Conservation (phyloP, 2,888 invertebrate species). For the Polymixis lichenea region DNA sequence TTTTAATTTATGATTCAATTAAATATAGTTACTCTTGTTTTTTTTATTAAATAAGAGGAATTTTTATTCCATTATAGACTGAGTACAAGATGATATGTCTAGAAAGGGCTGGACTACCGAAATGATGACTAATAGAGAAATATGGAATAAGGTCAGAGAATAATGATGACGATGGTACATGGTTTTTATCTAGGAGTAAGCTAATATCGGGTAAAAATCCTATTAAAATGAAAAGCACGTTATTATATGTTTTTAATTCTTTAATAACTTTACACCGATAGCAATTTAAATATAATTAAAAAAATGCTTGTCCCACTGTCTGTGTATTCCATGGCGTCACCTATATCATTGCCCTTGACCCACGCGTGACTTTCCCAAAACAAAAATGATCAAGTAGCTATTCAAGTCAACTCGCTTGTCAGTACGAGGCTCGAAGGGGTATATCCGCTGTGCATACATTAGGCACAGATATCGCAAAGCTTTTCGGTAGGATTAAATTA, state of each 20-base stretch:
- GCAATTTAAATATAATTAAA: background rate
- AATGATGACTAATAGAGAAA: too few relatives aligned
- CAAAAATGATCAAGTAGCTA: background rate
- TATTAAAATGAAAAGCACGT: background rate
- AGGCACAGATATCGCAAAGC: constrained; percentile 87
- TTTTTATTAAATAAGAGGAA: background rate
- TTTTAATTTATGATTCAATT: background rate
- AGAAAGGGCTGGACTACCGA: too few relatives aligned
- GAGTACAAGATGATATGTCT: too few relatives aligned
- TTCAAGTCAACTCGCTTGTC: constrained; percentile 61
- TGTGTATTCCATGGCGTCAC: background rate
- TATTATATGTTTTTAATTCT: background rate
- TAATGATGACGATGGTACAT: too few relatives aligned
- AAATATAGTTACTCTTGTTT: background rate
- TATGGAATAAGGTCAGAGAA: too few relatives aligned
- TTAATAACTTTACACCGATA: background rate
- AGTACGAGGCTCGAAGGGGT: constrained; percentile 77
- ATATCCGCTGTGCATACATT: constrained; percentile 88
- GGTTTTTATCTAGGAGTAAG: too few relatives aligned
- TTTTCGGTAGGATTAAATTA: constrained; percentile 88
- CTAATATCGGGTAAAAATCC: background rate
- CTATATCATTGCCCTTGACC: too few relatives aligned
- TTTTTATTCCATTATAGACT: background rate
- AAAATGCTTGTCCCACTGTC: background rate
- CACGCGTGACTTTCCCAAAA: background rate